phyloP scores from a whole-genome alignment of 2,113 vertebrate genomes.

The Dolichotis patagonum region DNA sequence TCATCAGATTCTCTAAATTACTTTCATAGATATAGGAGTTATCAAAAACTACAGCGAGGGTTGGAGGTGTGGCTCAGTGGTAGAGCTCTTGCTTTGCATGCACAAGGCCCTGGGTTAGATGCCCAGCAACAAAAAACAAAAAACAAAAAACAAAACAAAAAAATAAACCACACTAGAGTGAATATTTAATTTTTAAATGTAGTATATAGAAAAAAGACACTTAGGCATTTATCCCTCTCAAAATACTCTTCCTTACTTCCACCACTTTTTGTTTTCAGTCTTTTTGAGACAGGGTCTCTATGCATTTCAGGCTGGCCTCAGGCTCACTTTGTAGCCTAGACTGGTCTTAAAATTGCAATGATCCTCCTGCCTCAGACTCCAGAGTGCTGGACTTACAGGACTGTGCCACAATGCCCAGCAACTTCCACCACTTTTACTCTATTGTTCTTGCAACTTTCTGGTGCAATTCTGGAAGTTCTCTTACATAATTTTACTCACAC shows the following conservation, averaged over 20 bases:
- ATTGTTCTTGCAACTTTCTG: background rate
- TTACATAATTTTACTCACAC: background rate
- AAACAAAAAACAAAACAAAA: background rate
- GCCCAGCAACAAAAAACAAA: background rate
- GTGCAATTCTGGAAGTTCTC: background rate
- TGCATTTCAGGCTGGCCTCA: no score
- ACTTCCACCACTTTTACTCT: background rate
- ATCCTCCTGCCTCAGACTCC: no score
- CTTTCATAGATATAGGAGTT: background rate
- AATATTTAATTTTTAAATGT: background rate
- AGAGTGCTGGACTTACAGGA: no score
- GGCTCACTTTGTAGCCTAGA: no score
- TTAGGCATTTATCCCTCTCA: background rate
- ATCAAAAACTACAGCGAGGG: background rate
- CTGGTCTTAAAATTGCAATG: no score
- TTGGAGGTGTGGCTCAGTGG: background rate
- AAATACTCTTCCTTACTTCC: background rate
- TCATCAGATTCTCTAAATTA: slow-evolving; percentile 20
- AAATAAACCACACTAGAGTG: background rate
- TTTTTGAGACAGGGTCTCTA: no score
- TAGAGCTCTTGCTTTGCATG: background rate
- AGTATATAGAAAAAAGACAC: background rate
- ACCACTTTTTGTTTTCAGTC: no score
- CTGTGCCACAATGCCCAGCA: no score
- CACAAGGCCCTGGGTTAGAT: background rate